These are phyloP conservation scores for Drosophila arawakana DNA, from an alignment of 1,140 invertebrate genomes.

Conservation along the genomic window DNA sequence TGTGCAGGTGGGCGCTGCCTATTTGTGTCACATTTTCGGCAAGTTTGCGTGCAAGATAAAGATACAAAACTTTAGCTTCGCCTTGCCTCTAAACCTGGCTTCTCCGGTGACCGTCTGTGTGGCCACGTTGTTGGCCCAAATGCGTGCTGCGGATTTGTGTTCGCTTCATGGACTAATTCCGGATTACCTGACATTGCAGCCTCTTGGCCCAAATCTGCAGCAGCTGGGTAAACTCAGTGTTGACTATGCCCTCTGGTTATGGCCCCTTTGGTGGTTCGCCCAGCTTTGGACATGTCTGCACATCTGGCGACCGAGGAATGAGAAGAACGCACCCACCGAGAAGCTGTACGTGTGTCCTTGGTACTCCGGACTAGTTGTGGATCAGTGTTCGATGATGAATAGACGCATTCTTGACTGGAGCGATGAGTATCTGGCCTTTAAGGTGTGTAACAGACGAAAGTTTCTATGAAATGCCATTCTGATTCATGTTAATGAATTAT, in stretches of 20 bases:
- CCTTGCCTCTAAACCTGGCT: constrained; percentile 90
- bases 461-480: constrained; percentile 29
- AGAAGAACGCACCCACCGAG: constrained; percentile 92
- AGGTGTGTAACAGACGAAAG: constrained; percentile 86
- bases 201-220: constrained; percentile 61
- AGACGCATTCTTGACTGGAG: constrained; percentile 90
- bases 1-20: constrained; percentile 88
- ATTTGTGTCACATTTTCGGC: constrained; percentile 89
- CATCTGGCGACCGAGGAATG: constrained; percentile 92
- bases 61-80: constrained; percentile 92
- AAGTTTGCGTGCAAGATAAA: constrained; percentile 94
- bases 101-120: constrained; percentile 89
- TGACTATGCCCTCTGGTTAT: constrained; percentile 89
- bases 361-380: constrained; percentile 92
- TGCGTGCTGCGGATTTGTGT: constrained; percentile 87
- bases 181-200: constrained; percentile 87
- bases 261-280: constrained; percentile 91
- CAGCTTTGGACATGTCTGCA: constrained; percentile 93
- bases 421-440: constrained; percentile 91
- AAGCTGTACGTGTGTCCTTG: constrained; percentile 93
- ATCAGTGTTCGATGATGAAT: constrained; percentile 95
- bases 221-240: constrained; percentile 80
- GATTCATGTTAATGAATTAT: constrained; percentile 69
- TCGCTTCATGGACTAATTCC: constrained; percentile 87
- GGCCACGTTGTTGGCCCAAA: constrained; percentile 87